Evolutionary conservation across 2,113 vertebrate genomes (phyloP).

Genomic region (Mus spicilegus): DNA sequence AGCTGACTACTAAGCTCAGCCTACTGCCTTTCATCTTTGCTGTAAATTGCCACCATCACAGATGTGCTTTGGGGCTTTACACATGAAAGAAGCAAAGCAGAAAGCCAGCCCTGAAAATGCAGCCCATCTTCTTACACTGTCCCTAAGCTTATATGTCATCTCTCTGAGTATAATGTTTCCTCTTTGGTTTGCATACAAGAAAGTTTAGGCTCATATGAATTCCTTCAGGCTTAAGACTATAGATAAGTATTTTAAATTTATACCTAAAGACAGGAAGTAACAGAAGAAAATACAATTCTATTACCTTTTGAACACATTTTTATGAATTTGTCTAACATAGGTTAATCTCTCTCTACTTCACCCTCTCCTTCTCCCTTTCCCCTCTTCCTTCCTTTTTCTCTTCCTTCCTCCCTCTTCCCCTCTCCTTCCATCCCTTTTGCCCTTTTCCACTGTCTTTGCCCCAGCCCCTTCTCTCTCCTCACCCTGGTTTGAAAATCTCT

Average conservation of each 20-base stretch:
- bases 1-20: not conserved
- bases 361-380: not conserved
- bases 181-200: not conserved
- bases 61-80: slow-evolving; percentile 36
- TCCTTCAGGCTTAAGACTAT: not conserved
- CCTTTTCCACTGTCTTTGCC: rapidly evolving
- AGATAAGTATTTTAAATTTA: not conserved
- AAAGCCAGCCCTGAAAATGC: slow-evolving; percentile 55
- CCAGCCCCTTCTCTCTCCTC: not conserved
- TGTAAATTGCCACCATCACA: slow-evolving; percentile 52
- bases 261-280: not conserved
- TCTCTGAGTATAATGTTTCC: not conserved
- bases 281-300: not conserved
- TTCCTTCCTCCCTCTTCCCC: not conserved
- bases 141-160: not conserved
- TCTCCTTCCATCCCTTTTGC: not conserved
- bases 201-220: not conserved
- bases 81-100: slow-evolving; percentile 48
- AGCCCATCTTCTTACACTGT: not conserved
- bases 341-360: not conserved
- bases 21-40: slow-evolving; percentile 62
- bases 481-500: not conserved
- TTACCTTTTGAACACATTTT: not conserved
- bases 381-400: not conserved
- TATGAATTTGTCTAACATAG: slow-evolving; percentile 18